phyloP scores from a whole-genome alignment of 2,888 invertebrate species.

The Cosmopolites sordidus region DNA sequence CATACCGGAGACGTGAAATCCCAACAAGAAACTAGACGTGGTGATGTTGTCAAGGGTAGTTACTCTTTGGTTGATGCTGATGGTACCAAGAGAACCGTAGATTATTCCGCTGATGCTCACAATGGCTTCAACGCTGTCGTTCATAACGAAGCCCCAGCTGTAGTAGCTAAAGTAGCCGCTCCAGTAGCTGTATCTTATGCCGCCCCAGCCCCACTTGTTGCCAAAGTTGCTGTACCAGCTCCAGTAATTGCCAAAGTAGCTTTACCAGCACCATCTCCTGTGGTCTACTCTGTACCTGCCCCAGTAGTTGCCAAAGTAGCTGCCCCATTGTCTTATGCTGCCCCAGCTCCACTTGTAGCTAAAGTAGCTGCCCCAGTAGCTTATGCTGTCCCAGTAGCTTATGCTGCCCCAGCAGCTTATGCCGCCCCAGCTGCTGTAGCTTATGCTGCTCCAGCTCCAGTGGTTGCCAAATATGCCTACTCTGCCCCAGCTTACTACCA shows the following conservation, averaged over 20 bases:
- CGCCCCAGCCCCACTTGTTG: conserved; percentile 30
- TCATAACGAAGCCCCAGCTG: conserved; percentile 47
- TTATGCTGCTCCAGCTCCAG: conserved; percentile 21
- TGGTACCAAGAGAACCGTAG: conserved; percentile 52
- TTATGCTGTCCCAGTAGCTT: conserved; percentile 27
- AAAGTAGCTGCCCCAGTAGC: conserved; percentile 10
- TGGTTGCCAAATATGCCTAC: conserved; percentile 20
- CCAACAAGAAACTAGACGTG: conserved; percentile 52
- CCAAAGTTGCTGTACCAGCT: conserved; percentile 17
- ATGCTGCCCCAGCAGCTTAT: conserved; percentile 27
- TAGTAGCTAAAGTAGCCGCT: conserved; percentile 25
- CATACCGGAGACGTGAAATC: conserved; percentile 52
- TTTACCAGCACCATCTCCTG: conserved; percentile 15
- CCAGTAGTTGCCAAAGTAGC: conserved; percentile 6
- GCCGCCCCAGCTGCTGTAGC: conserved; percentile 42
- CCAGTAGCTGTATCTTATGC: conserved; percentile 12
- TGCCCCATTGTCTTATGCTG: conserved; percentile 6
- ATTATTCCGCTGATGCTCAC: conserved; percentile 53
- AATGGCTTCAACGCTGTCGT: conserved; percentile 55
- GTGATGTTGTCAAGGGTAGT: conserved; percentile 52
- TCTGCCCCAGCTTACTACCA: conserved; percentile 27
- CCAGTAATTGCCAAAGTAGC: conserved; percentile 30
- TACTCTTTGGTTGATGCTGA: conserved; percentile 54
- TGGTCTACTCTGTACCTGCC: conserved; percentile 24
- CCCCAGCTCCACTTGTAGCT: conserved; percentile 16